Evolutionary conservation across 2,797 vertebrate genomes (phyloP).

Genomic region (Geotrypetes seraphini): DNA sequence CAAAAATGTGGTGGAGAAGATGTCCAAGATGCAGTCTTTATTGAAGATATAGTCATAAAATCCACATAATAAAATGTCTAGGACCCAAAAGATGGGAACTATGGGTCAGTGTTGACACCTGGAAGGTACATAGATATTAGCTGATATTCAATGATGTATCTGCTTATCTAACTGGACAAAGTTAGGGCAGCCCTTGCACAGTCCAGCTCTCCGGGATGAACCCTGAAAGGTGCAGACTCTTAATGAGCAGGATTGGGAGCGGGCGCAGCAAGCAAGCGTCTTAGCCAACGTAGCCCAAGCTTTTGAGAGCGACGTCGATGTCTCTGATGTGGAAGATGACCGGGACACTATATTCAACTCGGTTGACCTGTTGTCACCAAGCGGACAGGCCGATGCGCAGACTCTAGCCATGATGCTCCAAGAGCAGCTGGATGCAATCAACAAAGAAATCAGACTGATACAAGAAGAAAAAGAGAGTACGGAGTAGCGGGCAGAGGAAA

Average conservation of each 20-base stretch:
- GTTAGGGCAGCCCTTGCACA: too few species aligned
- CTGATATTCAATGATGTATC: too few species aligned
- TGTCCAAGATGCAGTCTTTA: too few species aligned
- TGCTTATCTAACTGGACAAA: too few species aligned
- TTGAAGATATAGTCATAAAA: too few species aligned
- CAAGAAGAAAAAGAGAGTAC: slow-evolving; percentile 96
- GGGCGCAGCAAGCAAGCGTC: slow-evolving; percentile 92
- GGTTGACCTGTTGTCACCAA: slow-evolving; percentile 82
- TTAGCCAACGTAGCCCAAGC: slow-evolving; percentile 92
- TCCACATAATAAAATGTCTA: too few species aligned
- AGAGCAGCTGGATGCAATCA: slow-evolving; percentile 94
- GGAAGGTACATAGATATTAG: too few species aligned
- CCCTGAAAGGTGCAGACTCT: slow-evolving; percentile 95
- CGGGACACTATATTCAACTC: slow-evolving; percentile 84
- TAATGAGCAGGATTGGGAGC: slow-evolving; percentile 96
- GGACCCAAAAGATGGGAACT: too few species aligned
- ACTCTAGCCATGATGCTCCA: slow-evolving; percentile 95
- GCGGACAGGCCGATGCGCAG: slow-evolving; percentile 91
- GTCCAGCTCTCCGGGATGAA: slow-evolving; percentile 82
- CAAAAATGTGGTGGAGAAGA: too few species aligned
- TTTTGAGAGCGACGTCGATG: slow-evolving; percentile 86
- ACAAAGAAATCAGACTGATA: slow-evolving; percentile 96
- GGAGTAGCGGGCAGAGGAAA: slow-evolving; percentile 84
- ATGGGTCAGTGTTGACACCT: too few species aligned
- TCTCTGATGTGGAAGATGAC: slow-evolving; percentile 86